Base-by-base conservation (phyloP, 2,888 invertebrate genomes). In the Gisinianus flammeolus region DNA sequence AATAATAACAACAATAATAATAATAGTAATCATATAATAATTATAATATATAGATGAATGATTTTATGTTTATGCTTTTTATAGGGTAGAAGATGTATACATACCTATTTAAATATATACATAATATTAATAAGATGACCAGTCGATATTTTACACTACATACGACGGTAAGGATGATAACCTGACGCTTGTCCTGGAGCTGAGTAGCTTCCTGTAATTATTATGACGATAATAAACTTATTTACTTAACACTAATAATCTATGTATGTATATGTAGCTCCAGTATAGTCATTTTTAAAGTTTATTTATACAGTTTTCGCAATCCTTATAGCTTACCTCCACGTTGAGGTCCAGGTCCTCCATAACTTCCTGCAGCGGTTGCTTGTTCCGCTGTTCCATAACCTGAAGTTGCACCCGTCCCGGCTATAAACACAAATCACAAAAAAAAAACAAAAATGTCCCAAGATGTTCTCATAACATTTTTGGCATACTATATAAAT, bases 131-230 rank as follows among this genome's bases (percentile, higher is more conserved):
- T 56, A 56, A 56, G 22, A 62, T 62, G 62, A 62, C 62, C 62
- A 62, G 62, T 62, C 62, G 62, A 22, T 35, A 10, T 19, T 24
- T n/a, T 5, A 4, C 4, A 62, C 85, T 85, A 86, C 86, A 87
- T 86, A 86, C 89, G 88, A 86, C 89, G 87, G 86, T 89, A 89
- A 73, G 89, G 89, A 86, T 89, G 89, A 85, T 88, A 89, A 85
- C 88, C 87, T 81, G 87, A 87, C 81, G 88, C 86, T 82, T 83
- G 83, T 68, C 85, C 82, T 79, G 88, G 86, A 79, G 86, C 85
- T 70, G 85, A 84, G 85, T 87, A 87, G 85, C 85, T 86, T 85
- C 88, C 88, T 6, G 4, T 12, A 35, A 35, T n/a, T n/a, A n/a
- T n/a, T n/a, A n/a, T n/a, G n/a, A n/a, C n/a, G n/a, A n/a, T n/a